Conservation (phyloP, 2,888 invertebrate genomes). For the Lingula anatina region DNA sequence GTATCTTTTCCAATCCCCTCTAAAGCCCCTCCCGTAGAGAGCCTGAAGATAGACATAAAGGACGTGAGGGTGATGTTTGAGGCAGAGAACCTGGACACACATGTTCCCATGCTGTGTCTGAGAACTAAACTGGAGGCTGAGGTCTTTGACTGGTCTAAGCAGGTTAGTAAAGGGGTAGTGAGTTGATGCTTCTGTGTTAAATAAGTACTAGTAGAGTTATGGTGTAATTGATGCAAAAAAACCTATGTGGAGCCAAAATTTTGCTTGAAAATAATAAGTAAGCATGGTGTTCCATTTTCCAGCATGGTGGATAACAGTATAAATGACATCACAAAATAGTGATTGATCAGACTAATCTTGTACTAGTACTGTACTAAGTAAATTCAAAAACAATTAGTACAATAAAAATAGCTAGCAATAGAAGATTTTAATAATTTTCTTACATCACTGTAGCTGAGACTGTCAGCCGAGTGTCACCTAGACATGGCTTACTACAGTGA, state of each 20-base stretch:
- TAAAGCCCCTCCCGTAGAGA: constrained; percentile 57
- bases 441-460: no score
- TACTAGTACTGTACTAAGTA: no score
- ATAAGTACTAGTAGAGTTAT: background rate
- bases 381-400: no score
- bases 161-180: constrained; percentile 29
- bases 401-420: no score
- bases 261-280: no score
- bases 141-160: constrained; percentile 66
- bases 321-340: no score
- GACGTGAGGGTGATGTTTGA: constrained; percentile 64
- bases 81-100: constrained; percentile 56
- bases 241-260: no score
- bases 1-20: no score
- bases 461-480: constrained; percentile 53
- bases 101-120: constrained; percentile 57
- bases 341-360: no score
- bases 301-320: no score
- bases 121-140: constrained; percentile 60
- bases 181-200: background rate
- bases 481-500: constrained; percentile 47
- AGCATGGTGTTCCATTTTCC: no score
- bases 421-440: no score
- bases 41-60: constrained; percentile 57
- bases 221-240: background rate